phyloP scores from a whole-genome alignment of 2,888 invertebrate genomes.

The Sisyra nigra region DNA sequence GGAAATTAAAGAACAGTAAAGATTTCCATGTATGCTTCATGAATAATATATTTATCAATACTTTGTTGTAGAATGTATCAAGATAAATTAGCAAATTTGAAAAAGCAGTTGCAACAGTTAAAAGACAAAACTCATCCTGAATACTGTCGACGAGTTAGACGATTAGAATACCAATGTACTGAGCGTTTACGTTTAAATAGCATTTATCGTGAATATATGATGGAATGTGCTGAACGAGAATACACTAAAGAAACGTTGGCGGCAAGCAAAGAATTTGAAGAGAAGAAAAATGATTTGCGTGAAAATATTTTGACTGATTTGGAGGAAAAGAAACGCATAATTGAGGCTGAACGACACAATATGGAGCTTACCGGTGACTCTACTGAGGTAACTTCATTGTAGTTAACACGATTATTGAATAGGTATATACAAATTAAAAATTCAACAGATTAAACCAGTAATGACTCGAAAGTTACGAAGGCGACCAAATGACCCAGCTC shows the following conservation, averaged over 20 bases:
- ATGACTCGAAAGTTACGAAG: constrained; percentile 84
- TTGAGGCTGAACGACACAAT: constrained; percentile 73
- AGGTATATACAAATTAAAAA: no score
- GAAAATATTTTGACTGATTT: constrained; percentile 82
- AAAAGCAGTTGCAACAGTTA: constrained; percentile 78
- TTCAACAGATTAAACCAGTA: constrained; percentile 71
- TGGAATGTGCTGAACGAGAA: constrained; percentile 76
- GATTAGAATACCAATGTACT: constrained; percentile 64
- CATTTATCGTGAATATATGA: constrained; percentile 63
- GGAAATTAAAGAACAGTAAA: constrained; percentile 79
- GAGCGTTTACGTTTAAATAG: constrained; percentile 65
- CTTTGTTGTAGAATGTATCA: constrained; percentile 56
- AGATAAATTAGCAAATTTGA: constrained; percentile 75
- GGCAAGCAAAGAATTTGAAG: constrained; percentile 84
- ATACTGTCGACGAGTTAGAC: constrained; percentile 63
- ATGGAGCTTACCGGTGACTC: constrained; percentile 85
- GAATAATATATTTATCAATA: background rate
- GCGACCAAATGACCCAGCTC: constrained; percentile 86
- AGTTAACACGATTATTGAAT: constrained; percentile 6
- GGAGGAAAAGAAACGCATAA: constrained; percentile 79
- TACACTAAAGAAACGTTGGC: constrained; percentile 77
- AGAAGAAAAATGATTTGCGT: constrained; percentile 80
- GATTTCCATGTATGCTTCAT: constrained; percentile 13
- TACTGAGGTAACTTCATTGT: constrained; percentile 52
- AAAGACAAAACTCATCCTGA: constrained; percentile 78